These are phyloP conservation scores for Phataginus tricuspis DNA, from an alignment of 2,797 vertebrate genomes.

Conservation along the genomic window DNA sequence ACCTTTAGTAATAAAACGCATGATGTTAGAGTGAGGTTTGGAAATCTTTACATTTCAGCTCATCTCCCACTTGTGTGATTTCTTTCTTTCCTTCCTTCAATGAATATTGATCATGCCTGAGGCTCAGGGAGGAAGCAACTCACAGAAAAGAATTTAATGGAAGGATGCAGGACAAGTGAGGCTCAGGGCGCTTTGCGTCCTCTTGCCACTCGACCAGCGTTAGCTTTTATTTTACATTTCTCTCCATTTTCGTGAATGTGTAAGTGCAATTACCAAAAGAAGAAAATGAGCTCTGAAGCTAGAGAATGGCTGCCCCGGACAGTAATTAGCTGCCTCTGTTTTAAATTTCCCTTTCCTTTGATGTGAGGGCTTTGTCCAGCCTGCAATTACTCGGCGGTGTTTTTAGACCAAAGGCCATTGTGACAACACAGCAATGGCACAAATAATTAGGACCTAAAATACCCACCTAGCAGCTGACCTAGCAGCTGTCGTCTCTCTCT, in stretches of 20 bases:
- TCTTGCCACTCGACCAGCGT: neutral
- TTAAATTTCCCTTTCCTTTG: slow-evolving; percentile 39
- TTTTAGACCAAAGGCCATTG: slow-evolving; percentile 1
- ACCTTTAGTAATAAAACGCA: slow-evolving; percentile 43
- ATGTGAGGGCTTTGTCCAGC: neutral
- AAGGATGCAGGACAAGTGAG: neutral
- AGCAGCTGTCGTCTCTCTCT: neutral
- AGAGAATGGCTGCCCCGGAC: neutral
- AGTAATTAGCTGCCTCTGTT: slow-evolving; percentile 26
- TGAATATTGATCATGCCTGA: slow-evolving; percentile 47
- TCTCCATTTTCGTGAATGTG: neutral
- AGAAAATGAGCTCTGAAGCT: neutral
- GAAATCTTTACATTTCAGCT: slow-evolving; percentile 40
- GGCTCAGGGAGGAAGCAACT: slow-evolving; percentile 39
- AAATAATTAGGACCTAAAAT: neutral
- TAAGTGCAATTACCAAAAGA: slow-evolving; percentile 35
- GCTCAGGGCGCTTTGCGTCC: neutral
- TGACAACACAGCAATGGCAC: neutral
- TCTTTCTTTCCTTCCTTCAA: slow-evolving; percentile 35
- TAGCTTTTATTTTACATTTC: neutral
- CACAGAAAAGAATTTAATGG: slow-evolving; percentile 32
- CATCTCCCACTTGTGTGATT: neutral
- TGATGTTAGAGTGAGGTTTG: neutral
- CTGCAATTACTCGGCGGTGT: slow-evolving; percentile 1
- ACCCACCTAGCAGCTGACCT: neutral